Evolutionary conservation across 2,113 vertebrate genomes (phyloP).

Genomic region (Dicaeum eximium): DNA sequence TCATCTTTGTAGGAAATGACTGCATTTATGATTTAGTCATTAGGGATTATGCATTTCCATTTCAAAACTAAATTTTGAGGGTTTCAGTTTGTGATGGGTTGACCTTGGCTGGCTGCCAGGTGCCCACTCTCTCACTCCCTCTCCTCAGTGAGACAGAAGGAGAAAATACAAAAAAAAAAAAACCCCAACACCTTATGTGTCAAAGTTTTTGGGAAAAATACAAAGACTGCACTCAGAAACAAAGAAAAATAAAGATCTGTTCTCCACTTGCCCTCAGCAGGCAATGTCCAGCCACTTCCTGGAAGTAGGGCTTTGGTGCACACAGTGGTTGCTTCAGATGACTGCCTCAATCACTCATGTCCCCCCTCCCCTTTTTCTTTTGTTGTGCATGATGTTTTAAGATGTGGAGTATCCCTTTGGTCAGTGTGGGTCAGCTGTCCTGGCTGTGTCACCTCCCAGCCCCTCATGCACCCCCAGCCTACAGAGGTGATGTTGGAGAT

Average conservation of each 20-base stretch:
- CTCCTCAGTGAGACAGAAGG: background rate
- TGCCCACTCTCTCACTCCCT: background rate
- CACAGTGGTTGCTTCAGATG: background rate
- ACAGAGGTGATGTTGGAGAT: background rate
- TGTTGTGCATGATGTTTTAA: background rate
- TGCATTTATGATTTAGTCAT: background rate
- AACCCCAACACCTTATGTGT: fast-evolving
- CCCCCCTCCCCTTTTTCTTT: background rate
- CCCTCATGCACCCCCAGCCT: background rate
- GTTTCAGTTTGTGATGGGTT: background rate
- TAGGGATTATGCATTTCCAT: background rate
- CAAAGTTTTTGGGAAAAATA: background rate
- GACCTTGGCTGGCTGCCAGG: background rate
- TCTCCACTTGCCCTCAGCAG: background rate
- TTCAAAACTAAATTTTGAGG: background rate
- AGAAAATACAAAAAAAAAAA: background rate
- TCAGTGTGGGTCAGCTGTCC: background rate
- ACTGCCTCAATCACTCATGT: background rate
- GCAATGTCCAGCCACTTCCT: background rate
- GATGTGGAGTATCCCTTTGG: background rate
- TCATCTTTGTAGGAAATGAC: background rate
- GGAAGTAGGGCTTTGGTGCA: background rate
- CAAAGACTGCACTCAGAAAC: background rate
- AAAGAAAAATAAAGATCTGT: background rate
- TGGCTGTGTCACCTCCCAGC: background rate